Conservation (phyloP, 2,797 vertebrate genomes). For the Sylvia borin region DNA sequence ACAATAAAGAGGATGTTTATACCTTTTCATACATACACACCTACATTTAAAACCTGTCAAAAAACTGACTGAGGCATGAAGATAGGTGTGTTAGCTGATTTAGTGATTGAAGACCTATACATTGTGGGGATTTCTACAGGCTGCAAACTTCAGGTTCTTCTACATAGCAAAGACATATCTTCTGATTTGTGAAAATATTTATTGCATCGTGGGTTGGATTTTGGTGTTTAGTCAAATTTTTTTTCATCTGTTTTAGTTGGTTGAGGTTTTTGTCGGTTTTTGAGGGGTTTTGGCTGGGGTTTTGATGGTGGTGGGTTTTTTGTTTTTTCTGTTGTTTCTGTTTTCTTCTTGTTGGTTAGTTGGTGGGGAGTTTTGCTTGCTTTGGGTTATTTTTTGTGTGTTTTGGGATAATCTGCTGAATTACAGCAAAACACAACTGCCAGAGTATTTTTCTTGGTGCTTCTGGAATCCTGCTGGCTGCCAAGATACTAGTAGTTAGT, state of each 20-base stretch:
- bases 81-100: background rate
- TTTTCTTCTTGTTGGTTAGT: background rate
- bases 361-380: background rate
- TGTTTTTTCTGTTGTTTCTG: background rate
- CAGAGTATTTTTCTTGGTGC: background rate
- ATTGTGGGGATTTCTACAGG: background rate
- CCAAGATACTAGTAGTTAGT: background rate
- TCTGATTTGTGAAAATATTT: background rate
- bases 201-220: background rate
- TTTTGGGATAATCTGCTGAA: background rate
- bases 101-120: background rate
- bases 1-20: background rate
- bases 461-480: background rate
- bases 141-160: background rate
- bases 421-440: background rate
- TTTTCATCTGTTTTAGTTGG: background rate
- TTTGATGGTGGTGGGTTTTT: background rate
- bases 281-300: rapidly evolving
- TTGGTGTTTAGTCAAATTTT: background rate
- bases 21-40: background rate
- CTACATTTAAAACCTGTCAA: background rate
- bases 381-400: background rate
- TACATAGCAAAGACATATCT: background rate
- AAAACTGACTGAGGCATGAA: background rate
- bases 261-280: background rate